Evolutionary conservation across 2,113 vertebrate species (phyloP), one percentile per base, ranked within the genome.

Genomic region (Sphaerodactylus townsendi): DNA sequence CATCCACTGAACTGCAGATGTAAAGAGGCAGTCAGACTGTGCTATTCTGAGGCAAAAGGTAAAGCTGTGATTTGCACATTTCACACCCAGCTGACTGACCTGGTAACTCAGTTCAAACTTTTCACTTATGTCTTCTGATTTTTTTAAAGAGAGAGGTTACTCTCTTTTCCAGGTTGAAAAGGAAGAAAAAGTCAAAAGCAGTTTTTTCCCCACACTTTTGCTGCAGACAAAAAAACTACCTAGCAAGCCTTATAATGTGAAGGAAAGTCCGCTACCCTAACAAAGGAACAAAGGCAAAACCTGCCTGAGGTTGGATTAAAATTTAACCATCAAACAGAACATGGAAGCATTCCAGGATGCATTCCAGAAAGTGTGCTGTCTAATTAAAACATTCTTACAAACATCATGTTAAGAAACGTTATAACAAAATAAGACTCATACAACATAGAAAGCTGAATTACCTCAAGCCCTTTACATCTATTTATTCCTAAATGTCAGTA

Each of bases 201-300:
- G 14, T 77, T 46, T 91, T 86, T 90, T 78, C 87, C 91, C 79
- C 37, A 9, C 35, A 91, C 85, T 91, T 92, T 87, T 85, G 53
- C 30, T 82, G 82, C 2, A 88, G 82, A 81, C 94, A 91, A 86
- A 85, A 2, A 91, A 86, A 85, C 2, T 92, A 90, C 83, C 35
- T 87, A 66, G 79, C 90, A 89, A 85, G 84, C 85, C 89, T 74
- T 85, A 90, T 81, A 56, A 90, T 83, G 70, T 62, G 82, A 82
- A 86, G 87, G 86, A 93, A 85, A 81, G 69, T 82, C 56, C 73
- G 84, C 65, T 56, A 28, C 78, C 35, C 44, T 90, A 83, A 89
- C 83, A 93, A 90, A 92, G 85, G 5, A 59, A 59, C 13, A 74
- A 17, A 28, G 69, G 48, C 62, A 82, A 86, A 92, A 76, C 78